These are phyloP conservation scores for Carassius auratus DNA, from an alignment of 2,113 vertebrate species.

Conservation along the genomic window DNA sequence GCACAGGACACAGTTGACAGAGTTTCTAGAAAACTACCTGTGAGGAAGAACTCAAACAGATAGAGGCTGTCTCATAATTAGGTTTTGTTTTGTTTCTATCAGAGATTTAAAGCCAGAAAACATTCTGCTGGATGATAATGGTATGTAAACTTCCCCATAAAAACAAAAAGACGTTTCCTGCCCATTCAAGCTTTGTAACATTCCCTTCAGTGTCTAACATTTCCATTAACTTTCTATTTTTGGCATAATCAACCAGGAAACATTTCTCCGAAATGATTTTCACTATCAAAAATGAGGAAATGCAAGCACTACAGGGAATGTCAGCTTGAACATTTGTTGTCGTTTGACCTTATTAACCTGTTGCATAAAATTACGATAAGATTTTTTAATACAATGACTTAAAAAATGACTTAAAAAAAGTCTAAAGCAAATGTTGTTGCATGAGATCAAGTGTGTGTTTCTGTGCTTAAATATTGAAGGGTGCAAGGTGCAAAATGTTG, in stretches of 20 bases:
- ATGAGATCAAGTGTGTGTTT: background rate
- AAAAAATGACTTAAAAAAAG: background rate
- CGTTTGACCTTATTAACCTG: background rate
- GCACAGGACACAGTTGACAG: background rate
- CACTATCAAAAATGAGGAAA: slow-evolving; percentile 24
- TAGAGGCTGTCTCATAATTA: background rate
- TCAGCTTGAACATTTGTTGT: background rate
- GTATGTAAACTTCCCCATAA: slow-evolving; percentile 66
- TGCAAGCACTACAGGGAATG: background rate
- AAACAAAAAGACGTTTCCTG: background rate
- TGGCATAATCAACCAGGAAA: slow-evolving; percentile 35
- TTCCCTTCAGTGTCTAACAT: background rate
- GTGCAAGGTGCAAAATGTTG: background rate
- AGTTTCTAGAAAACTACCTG: background rate
- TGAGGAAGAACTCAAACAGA: background rate
- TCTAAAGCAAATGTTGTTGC: background rate
- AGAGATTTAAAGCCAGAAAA: slow-evolving; percentile 98
- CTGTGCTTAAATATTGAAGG: background rate
- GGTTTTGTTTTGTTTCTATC: slow-evolving; percentile 42
- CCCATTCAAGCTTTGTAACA: background rate
- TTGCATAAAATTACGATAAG: background rate
- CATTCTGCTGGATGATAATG: slow-evolving; percentile 92
- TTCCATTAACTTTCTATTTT: background rate
- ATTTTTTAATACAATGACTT: background rate
- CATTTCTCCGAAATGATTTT: background rate